Evolutionary conservation across 2,888 invertebrate genomes (phyloP).

Genomic region (Hemicrepidius hirtus): DNA sequence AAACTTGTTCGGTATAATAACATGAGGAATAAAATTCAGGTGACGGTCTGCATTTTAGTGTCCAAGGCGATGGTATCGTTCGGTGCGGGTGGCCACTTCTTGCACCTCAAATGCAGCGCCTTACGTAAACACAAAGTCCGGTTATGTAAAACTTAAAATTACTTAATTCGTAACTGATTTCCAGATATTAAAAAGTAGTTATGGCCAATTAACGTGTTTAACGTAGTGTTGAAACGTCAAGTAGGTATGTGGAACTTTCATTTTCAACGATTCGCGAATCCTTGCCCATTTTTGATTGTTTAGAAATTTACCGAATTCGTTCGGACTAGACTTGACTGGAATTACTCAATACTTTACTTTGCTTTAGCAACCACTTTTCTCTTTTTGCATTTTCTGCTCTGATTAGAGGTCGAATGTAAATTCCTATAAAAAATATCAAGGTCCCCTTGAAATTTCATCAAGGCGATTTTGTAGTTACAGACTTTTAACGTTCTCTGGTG

Average conservation of each 20-base stretch:
- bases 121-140: slow-evolving; percentile 21
- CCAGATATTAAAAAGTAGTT: slow-evolving; percentile 32
- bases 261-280: slow-evolving; percentile 4
- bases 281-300: slow-evolving; percentile 14
- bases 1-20: background rate
- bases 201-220: slow-evolving; percentile 19
- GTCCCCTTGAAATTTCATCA: no score
- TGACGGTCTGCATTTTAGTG: slow-evolving; percentile 25
- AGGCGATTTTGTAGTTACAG: no score
- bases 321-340: background rate
- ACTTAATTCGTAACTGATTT: slow-evolving; percentile 26
- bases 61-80: slow-evolving; percentile 13
- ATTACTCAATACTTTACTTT: background rate
- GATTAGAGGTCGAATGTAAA: background rate
- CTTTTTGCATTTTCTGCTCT: background rate
- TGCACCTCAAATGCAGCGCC: slow-evolving; percentile 22
- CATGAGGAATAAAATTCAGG: slow-evolving; percentile 21
- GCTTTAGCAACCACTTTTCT: background rate
- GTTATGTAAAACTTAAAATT: slow-evolving; percentile 29
- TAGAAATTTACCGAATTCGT: slow-evolving; percentile 13
- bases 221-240: slow-evolving; percentile 28
- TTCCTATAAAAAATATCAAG: background rate
- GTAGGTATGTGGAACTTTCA: slow-evolving; percentile 31
- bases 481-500: no score
- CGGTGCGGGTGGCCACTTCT: background rate